Base-by-base conservation (phyloP, 2,113 vertebrate species). In the Hemichromis elongatus region DNA sequence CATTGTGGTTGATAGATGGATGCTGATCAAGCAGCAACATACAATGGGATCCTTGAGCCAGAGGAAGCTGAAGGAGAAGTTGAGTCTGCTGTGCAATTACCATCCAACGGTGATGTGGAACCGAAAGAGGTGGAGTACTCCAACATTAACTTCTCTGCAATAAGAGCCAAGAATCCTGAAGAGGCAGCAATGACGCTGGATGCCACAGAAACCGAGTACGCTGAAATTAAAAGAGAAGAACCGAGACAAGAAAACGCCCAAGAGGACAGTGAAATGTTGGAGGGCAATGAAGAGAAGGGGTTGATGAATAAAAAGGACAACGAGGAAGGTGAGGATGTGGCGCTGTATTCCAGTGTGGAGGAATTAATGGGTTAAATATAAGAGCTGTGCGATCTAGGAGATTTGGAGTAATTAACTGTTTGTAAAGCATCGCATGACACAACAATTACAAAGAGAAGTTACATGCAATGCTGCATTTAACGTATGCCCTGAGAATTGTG, bases 91-190 rank as follows among this genome's bases (percentile, higher is more conserved):
- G 87, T 53, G 6, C 75, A 28, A 0, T 81, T 55, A 3, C 37
- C 12, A 11, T 14, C 19, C 13, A 11, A 35, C 1, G 14, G 6
- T 5, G 45, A 80, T 1, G 10, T 33, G 28, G 52, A 2, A 33
- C 63, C 26, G 3, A 79, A 1, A 55, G 94, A 96, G 3, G 80
- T 85, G 2, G 90, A 92, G 50, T 96, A 96, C 21, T 93, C 95
- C 1, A 0, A 81, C 52, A 90, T 96, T 4, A 45, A 95, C 86
- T 94, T 93, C 77, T 90, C 85, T 3, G 35, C 40, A 30, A 3
- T 93, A 75, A 90, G 86, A 14, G 78, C 53, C 1, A 85, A 50
- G 59, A 8, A 40, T 21, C 5, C 70, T 7, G 11, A 19, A 4
- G 80, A 57, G 47, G 37, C 35, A 5, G 13, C 19, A 16, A 9